A percentile compares a stretch with the other conserved stretches of the same genome.
Conservation (phyloP, 2,797 vertebrate genomes). For the Sebastiscus tertius region DNA sequence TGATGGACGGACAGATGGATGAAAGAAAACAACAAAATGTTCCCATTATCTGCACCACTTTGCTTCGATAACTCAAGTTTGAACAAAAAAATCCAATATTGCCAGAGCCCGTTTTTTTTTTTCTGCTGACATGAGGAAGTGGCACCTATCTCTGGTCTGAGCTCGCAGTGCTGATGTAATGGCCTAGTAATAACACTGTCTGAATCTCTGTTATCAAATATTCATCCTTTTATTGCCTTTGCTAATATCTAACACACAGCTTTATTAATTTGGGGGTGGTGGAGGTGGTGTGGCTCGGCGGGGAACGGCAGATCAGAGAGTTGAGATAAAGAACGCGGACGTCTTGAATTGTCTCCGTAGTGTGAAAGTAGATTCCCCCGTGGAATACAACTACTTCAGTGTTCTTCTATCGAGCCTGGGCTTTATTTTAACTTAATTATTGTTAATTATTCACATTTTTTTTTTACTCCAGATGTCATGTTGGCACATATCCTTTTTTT, state of each 20-base stretch:
- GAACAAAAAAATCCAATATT: slow-evolving; percentile 47
- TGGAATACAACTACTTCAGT: slow-evolving; percentile 37
- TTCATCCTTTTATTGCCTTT: slow-evolving; percentile 83
- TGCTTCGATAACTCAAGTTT: slow-evolving; percentile 23
- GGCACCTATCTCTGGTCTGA: slow-evolving; percentile 63
- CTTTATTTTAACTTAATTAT: slow-evolving; percentile 56
- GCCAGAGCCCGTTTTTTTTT: not conserved
- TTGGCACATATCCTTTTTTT: slow-evolving; percentile 31
- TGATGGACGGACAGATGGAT: slow-evolving; percentile 52
- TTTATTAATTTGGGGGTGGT: slow-evolving; percentile 79
- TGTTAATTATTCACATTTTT: slow-evolving; percentile 65
- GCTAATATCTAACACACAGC: slow-evolving; percentile 80
- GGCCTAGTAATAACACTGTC: slow-evolving; percentile 77
- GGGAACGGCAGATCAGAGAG: slow-evolving; percentile 74
- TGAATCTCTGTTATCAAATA: slow-evolving; percentile 83
- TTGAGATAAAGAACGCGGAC: slow-evolving; percentile 53
- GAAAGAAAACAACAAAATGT: slow-evolving; percentile 17
- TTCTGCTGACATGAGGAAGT: slow-evolving; percentile 64
- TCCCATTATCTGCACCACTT: not conserved
- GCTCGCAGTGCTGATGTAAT: slow-evolving; percentile 73
- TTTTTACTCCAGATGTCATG: slow-evolving; percentile 44
- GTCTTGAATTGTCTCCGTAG: slow-evolving; percentile 35
- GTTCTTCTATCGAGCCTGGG: slow-evolving; percentile 13
- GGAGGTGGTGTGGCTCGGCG: slow-evolving; percentile 52
- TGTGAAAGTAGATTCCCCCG: slow-evolving; percentile 17